These are phyloP conservation scores for Trissolcus basalis DNA, from an alignment of 1,140 invertebrate genomes.

Conservation along the genomic window DNA sequence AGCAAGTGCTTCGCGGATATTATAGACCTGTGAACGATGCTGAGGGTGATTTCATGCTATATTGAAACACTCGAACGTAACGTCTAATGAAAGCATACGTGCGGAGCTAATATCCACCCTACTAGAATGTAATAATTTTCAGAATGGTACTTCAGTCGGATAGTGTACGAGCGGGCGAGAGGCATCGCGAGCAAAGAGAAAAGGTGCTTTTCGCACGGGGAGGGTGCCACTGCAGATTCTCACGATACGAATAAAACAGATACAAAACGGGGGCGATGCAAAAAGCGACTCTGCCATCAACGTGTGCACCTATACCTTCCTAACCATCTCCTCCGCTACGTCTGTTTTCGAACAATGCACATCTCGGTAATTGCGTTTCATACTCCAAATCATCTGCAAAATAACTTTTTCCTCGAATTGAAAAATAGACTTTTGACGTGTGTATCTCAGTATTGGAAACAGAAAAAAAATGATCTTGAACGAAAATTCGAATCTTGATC, in stretches of 20 bases:
- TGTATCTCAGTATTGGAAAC: no score
- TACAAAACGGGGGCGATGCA: neutral
- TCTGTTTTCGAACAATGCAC: no score
- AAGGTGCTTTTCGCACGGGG: constrained; percentile 14
- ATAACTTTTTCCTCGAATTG: no score
- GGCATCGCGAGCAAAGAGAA: constrained; percentile 31
- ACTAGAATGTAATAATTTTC: constrained; percentile 75
- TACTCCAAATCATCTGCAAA: no score
- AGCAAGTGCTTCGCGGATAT: constrained; percentile 67
- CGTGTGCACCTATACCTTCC: no score
- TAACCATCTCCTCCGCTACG: no score
- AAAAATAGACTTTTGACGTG: no score
- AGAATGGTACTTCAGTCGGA: constrained; percentile 68
- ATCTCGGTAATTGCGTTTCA: no score
- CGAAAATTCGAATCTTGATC: neutral
- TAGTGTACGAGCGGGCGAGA: constrained; percentile 38
- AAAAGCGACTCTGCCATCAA: constrained; percentile 10
- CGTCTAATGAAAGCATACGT: constrained; percentile 75
- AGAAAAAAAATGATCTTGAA: no score
- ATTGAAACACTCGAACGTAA: constrained; percentile 75
- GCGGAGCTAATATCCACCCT: constrained; percentile 69
- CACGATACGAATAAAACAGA: constrained; percentile 48
- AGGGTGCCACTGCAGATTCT: constrained; percentile 27
- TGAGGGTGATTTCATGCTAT: constrained; percentile 65
- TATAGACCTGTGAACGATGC: constrained; percentile 68